Evolutionary conservation across 2,888 invertebrate species (phyloP), one percentile per base, ranked within the genome.

Genomic region (Hypolimnas misippus): DNA sequence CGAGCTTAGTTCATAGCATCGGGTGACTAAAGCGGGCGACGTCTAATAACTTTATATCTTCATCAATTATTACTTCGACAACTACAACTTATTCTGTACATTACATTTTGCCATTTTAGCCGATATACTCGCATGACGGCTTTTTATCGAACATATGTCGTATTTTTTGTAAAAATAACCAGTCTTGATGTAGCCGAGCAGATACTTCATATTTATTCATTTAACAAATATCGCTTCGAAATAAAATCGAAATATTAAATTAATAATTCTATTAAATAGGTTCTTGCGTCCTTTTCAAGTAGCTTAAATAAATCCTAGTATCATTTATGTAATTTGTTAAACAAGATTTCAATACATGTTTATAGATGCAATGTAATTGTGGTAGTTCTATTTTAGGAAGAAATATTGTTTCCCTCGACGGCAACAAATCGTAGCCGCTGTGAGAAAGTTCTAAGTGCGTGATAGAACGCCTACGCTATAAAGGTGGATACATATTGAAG

Each of bases 401-500:
- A 35, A 59, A 53, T 59, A 62, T 62, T 53, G 52, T 62, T 21
- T 38, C 38, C 29, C 55, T 42, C 25, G 62, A 62, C 65, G 55
- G 63, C 17, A 44, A 65, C 63, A 51, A 65, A 65, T 65, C 46
- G 63, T 64, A 51, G 54, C 46, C 44, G 33, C 31, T 63, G 59
- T 65, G 63, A 62, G 65, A 65, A 63, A 65, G 62, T 63, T 65
- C 42, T 17, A 51, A 63, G 62, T 49, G 51, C 46, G 52, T 49
- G 65, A 61, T 65, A 62, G 46, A 50, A 62, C 65, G 57, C 57
- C 65, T 60, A 65, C 72, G 71, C 29, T 69, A 67, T 70, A 71
- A 42, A 57, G 57, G 58, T 60, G 42, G 46, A 63, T 63, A 21
- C 59, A 58, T 63, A 56, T 53, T 49, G 51, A 0, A 29, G n/a